A percentile compares a stretch with the other conserved stretches of the same genome.
Evolutionary conservation across 2,888 invertebrate species (phyloP).

Genomic region (Drosophila anomalata): DNA sequence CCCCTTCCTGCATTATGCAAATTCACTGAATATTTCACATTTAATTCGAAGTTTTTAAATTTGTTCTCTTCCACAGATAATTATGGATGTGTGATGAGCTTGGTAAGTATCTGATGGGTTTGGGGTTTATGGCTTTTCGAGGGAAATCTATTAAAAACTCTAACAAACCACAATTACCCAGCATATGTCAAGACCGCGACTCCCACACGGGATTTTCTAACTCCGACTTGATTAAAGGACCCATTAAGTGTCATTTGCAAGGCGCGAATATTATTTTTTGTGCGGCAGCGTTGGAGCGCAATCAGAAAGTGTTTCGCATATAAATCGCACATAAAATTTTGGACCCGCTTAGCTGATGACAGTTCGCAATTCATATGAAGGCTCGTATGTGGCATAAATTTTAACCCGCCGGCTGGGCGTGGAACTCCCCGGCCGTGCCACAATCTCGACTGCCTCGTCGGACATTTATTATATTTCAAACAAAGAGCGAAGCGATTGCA

Average conservation of each 20-base stretch:
- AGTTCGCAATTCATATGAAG: constrained; percentile 59
- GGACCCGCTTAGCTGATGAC: constrained; percentile 68
- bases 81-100: constrained; percentile 27
- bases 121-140: neutral
- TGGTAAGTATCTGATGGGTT: neutral
- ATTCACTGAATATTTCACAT: constrained; percentile 17
- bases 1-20: constrained; percentile 33
- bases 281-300: constrained; percentile 16
- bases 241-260: constrained; percentile 49
- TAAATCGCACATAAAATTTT: constrained; percentile 53
- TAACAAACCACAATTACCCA: constrained; percentile 8
- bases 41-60: constrained; percentile 22
- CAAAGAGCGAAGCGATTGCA: constrained; percentile 44
- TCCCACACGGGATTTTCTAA: constrained; percentile 10
- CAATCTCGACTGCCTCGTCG: constrained; percentile 29
- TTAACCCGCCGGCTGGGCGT: constrained; percentile 51
- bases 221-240: constrained; percentile 22
- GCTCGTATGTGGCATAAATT: constrained; percentile 63
- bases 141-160: neutral
- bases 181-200: constrained; percentile 17
- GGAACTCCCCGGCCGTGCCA: constrained; percentile 27
- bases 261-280: constrained; percentile 19
- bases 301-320: constrained; percentile 57
- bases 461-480: constrained; percentile 72
- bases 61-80: constrained; percentile 7